Evolutionary conservation across 2,113 vertebrate genomes (phyloP).

Genomic region (Pollachius pollachius): DNA sequence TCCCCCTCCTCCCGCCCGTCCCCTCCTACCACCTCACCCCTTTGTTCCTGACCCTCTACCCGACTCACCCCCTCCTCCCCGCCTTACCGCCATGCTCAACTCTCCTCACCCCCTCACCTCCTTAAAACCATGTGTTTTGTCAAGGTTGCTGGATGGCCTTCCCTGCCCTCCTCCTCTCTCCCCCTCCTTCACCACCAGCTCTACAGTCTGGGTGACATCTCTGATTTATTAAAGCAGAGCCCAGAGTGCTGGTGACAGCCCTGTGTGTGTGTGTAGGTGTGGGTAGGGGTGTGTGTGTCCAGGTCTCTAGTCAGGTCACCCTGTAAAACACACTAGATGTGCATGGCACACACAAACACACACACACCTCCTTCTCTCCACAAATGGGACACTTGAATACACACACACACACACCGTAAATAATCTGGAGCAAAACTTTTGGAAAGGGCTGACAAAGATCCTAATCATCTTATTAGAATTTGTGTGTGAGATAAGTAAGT

Average conservation of each 20-base stretch:
- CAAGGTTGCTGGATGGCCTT: conserved; percentile 63
- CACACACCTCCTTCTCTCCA: background rate
- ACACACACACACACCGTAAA: background rate
- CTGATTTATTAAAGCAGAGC: conserved; percentile 67
- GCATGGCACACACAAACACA: background rate
- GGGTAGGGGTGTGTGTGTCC: conserved; percentile 32
- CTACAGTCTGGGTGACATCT: conserved; percentile 71
- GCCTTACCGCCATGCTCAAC: too few species aligned
- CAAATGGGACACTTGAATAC: background rate
- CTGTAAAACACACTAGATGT: conserved; percentile 13
- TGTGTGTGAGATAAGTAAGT: conserved; percentile 5
- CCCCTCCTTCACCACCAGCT: conserved; percentile 55
- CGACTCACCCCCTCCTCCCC: too few species aligned
- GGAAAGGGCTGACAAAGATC: background rate
- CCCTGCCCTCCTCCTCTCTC: conserved; percentile 30
- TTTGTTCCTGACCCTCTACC: too few species aligned
- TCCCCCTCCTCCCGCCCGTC: too few species aligned
- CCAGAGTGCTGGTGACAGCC: conserved; percentile 16
- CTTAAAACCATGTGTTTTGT: conserved; percentile 11
- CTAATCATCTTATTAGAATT: background rate
- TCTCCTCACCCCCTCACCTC: too few species aligned
- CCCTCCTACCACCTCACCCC: too few species aligned
- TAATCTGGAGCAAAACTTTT: background rate
- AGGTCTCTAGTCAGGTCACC: conserved; percentile 27
- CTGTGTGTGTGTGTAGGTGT: conserved; percentile 32